Base-by-base conservation (phyloP, 2,113 vertebrate genomes). In the Neolamprologus fasciatus region DNA sequence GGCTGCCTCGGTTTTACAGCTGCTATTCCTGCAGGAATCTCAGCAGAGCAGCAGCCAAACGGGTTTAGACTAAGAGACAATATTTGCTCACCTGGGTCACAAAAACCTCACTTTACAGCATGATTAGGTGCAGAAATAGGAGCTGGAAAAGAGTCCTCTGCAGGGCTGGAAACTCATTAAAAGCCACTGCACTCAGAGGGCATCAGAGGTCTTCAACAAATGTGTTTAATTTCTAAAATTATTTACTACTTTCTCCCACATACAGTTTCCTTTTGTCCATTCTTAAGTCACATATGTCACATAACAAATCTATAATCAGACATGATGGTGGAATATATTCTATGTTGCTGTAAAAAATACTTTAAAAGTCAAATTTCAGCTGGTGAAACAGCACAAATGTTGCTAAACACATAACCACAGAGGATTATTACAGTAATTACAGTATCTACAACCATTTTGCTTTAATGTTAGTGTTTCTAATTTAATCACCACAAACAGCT, bases 81-180 rank as follows among this genome's bases (percentile, higher is more conserved):
- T 96, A 91, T 97, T 97, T 97, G 95, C 94, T 96, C 96, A 96
- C 96, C 96, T 94, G 94, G 94, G 91, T 86, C 51, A 89, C 89
- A 54, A 53, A 63, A 87, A 10, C 86, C 63, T 54, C 61, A 28
- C 26, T 78, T 50, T 78, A 50, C 71, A 50, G 71, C 10, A 11
- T 19, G 42, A 55, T 51, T 61, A 10, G 17, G 7, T 82, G 55
- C 21, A 81, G 79, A 47, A 26, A 76, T 26, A 76, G 21, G 6
- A 78, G 26, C 45, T 50, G 11, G 14, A 28, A 76, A 50, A 31
- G 6, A 80, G 50, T 55, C 78, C 50, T 54, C 14, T 40, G 71
- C 71, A 78, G 26, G 26, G 42, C 16, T 78, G 71, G 23, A 50
- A 50, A 50, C 7, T 50, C 71, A 31, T 78, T 78, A 31, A 50